Percentiles rank a stretch among this genome's conserved stretches.
These are phyloP conservation scores for Cephus cinctus DNA, from an alignment of 1,140 invertebrate genomes.

Conservation along the genomic window DNA sequence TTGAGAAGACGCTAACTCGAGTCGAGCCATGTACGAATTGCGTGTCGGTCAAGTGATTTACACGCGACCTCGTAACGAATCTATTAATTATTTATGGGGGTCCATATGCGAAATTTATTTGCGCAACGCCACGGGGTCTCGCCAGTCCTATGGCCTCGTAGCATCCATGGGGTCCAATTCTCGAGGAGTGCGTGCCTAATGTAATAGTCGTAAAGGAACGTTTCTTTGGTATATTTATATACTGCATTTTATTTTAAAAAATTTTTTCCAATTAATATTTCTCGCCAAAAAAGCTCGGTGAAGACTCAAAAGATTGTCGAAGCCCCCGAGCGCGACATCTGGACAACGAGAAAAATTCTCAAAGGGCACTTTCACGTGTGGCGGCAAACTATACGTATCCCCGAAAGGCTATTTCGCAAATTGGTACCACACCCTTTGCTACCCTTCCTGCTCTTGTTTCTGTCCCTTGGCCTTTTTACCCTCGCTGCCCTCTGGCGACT, in stretches of 20 bases:
- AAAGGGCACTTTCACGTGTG: conserved; percentile 3
- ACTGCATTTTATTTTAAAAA: conserved; percentile 3
- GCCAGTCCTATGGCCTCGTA: conserved; percentile 27
- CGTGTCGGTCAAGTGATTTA: conserved; percentile 40
- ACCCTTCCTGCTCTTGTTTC: conserved; percentile 20
- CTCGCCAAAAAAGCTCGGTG: too few relatives aligned
- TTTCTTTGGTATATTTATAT: conserved; percentile 18
- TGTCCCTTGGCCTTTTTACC: neutral
- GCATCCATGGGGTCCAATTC: conserved; percentile 9
- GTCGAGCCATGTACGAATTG: conserved; percentile 25
- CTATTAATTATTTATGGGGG: conserved; percentile 48
- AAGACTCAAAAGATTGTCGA: conserved; percentile 13
- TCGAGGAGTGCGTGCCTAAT: conserved; percentile 20
- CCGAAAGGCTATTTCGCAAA: conserved; percentile 42
- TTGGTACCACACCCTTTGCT: conserved; percentile 40
- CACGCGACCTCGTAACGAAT: conserved; percentile 42
- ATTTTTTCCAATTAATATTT: too few relatives aligned
- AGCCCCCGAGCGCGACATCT: conserved; percentile 28
- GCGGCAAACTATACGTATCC: conserved; percentile 20
- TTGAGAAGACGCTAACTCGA: neutral
- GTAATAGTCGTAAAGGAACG: conserved; percentile 19
- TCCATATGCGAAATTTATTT: conserved; percentile 44
- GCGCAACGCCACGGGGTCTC: conserved; percentile 26
- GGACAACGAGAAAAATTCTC: conserved; percentile 26
- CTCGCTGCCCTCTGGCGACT: conserved; percentile 24